Evolutionary conservation across 92 coral and sea anemone genomes (phyloP), one percentile per base, ranked within the genome.

Genomic region (Parazoanthus swiftii): DNA sequence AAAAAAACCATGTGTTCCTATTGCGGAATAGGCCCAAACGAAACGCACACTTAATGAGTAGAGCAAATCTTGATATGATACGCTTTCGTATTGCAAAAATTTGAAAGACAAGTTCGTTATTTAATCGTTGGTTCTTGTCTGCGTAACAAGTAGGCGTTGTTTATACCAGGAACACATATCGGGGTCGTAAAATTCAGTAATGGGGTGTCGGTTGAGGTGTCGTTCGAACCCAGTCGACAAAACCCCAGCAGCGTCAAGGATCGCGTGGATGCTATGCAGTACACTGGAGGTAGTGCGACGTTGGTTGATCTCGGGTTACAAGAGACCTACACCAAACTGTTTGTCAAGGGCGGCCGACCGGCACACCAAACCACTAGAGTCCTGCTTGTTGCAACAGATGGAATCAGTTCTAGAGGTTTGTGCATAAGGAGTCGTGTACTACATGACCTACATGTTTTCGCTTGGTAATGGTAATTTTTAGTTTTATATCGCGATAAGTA

Each of bases 361-460:
- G 33, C 77, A 20, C 87, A 70, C 87, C 77, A 84, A 43, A 25
- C 67, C 26, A 84, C 87, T 0, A 70, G 87, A 36, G 87, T 84
- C 65, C 63, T 84, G 29, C 65, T 84, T 1, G 79, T 84, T 20
- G 29, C 67, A 84, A 84, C 87, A 18, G 87, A 84, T 70, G 87
- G 87, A 15, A 79, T 84, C 25, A 84, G 87, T 35, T 46, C 77
- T 26, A 84, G 78, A 84, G 87, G 87, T 84, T 66, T 63, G 70
- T 54, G 42, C 42, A 39, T 39, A 15, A 54, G 59, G 0, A 54
- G 20, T 54, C 16, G 59, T 1, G 20, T 13, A 54, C 59, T 15
- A 13, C 59, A 44, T 44, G 48, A 44, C 48, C 50, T 44, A 29
- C 8, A 48, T 48, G 51, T 48, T 48, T 1, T 48, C 51, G 50